Evolutionary conservation across 2,888 invertebrate genomes (phyloP).

Genomic region (Drosophila lacicola): DNA sequence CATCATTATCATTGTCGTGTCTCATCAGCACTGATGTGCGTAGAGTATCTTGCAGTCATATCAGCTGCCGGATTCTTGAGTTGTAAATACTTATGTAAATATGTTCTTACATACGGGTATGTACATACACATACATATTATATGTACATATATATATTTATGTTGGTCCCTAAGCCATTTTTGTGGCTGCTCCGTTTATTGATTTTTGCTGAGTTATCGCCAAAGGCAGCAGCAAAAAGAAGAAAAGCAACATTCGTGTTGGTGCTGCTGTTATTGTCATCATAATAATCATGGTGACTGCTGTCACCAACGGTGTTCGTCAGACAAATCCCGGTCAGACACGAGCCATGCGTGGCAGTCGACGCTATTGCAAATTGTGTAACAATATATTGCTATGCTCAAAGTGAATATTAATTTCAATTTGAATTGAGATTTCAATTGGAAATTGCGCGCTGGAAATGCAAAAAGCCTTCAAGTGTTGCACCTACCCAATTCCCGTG

Average conservation of each 20-base stretch:
- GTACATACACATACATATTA: slow-evolving; percentile 1
- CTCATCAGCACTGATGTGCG: neutral
- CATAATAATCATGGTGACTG: slow-evolving; percentile 28
- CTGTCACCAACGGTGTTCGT: slow-evolving; percentile 19
- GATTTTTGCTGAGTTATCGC: slow-evolving; percentile 45
- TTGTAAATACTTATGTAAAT: slow-evolving; percentile 18
- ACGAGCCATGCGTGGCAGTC: slow-evolving; percentile 31
- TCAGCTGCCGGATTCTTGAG: neutral
- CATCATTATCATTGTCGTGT: no score
- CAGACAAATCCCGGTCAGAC: slow-evolving; percentile 43
- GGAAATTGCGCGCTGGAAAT: slow-evolving; percentile 33
- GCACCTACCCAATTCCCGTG: slow-evolving; percentile 1
- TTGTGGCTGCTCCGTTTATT: slow-evolving; percentile 53
- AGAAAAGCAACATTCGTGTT: slow-evolving; percentile 16
- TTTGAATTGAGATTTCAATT: slow-evolving; percentile 61
- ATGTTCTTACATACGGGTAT: slow-evolving; percentile 3
- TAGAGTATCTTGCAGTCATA: slow-evolving; percentile 9
- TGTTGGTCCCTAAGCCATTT: slow-evolving; percentile 46
- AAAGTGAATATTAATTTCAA: slow-evolving; percentile 74
- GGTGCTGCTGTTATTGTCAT: slow-evolving; percentile 12
- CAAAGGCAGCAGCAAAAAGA: slow-evolving; percentile 28
- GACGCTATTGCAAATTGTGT: slow-evolving; percentile 22
- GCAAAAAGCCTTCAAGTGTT: slow-evolving; percentile 31
- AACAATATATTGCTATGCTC: slow-evolving; percentile 49
- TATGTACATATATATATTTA: slow-evolving; percentile 10